Percentiles rank a stretch among this genome's conserved stretches.
Conservation (phyloP, 2,113 vertebrate species). For the Marmota flaviventris region DNA sequence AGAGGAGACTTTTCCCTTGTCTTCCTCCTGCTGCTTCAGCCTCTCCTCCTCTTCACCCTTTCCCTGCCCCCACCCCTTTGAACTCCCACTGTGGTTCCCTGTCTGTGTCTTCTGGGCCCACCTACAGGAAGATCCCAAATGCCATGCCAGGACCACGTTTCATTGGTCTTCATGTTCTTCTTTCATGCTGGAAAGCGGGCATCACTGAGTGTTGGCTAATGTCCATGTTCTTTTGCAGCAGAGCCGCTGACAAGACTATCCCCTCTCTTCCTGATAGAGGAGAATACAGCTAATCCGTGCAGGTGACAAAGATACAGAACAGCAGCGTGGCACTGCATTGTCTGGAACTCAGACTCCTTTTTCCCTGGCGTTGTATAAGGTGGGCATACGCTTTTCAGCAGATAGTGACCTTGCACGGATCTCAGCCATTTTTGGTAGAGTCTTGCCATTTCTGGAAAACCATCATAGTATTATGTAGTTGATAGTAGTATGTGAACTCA, state of each 20-base stretch:
- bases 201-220: not conserved
- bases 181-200: not conserved
- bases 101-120: not conserved
- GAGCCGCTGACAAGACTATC: not conserved
- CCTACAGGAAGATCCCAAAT: not conserved
- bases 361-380: not conserved
- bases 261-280: not conserved
- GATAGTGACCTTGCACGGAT: not conserved
- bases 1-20: not conserved
- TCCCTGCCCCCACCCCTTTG: not conserved
- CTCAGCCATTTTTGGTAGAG: not conserved
- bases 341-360: not conserved
- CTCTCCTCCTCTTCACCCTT: not conserved
- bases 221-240: not conserved
- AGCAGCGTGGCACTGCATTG: accelerated
- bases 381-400: not conserved
- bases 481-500: not conserved
- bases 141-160: not conserved
- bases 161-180: not conserved
- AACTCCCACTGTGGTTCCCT: not conserved
- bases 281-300: not conserved
- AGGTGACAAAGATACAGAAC: not conserved
- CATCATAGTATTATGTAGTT: not conserved
- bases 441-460: not conserved
- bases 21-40: not conserved